Evolutionary conservation across 2,113 vertebrate species (phyloP), one percentile per base, ranked within the genome.

Genomic region (Murina feae): DNA sequence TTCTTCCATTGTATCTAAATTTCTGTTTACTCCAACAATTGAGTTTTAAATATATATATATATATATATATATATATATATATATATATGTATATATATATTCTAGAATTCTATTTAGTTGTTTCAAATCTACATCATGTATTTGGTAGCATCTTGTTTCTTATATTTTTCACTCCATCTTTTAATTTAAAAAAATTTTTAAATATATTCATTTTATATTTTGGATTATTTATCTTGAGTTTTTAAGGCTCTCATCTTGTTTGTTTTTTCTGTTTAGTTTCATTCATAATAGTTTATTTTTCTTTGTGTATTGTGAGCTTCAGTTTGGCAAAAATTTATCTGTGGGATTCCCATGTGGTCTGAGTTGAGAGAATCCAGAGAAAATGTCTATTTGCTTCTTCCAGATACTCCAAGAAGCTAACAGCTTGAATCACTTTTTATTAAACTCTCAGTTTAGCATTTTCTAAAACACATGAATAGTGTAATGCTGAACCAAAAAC

Each of bases 381-480:
- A 65, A n/a, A 92, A 81, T 63, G 94, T 93, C 23, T 13, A 51
- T 88, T 94, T 83, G 20, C 21, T 96, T 88, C 18, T 82, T 87
- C 47, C 7, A 83, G 20, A 75, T 20, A 84, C 17, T 87, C 23
- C 37, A 80, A 55, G 16, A 28, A 86, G n/a, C 30, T 74, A 87
- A 90, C 3, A 1, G 63, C 55, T 80, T 90, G 17, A 51, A 80
- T 55, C 30, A 86, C 9, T 92, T 94, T 82, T 83, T 85, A 65
- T 86, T 85, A 90, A 94, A 90, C 42, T 84, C 10, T 74, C 49
- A 91, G 37, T 17, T 93, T 84, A 79, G 42, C 42, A 91, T 85
- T 85, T 85, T 90, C 30, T 82, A 81, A 89, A 88, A 47, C 49
- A 93, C 10, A 37, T 81, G 23, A 21, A 16, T 69, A 78, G 21